Evolutionary conservation across 1,140 invertebrate genomes (phyloP), one percentile per base, ranked within the genome.

Genomic region (Atta texana): DNA sequence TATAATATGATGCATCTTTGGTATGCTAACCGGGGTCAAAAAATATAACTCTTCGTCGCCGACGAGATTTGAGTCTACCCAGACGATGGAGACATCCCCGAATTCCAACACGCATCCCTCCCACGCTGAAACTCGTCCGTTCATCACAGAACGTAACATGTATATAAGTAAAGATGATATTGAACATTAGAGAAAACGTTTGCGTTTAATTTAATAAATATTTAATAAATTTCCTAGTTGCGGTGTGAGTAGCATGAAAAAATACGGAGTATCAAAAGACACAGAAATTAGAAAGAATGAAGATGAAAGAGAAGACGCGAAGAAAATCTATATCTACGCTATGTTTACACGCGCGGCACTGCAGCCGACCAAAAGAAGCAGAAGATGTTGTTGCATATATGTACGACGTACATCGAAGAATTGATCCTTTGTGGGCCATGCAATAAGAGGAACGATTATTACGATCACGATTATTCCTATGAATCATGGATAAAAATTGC

Each of bases 11-110:
- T 92, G 89, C 91, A 87, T 90, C 92, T 94, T 94, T 93, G 91
- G 91, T 94, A 94, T 94, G 94, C 90, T 94, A 95, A 94, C 93
- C 74, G 91, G 91, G 94, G 93, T 95, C 93, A 94, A 93, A 94
- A 94, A 94, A 94, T 94, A 93, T 93, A 92, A 92, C 87, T 92
- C 90, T 90, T 86, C 63, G 86, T 69, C 74, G 81, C 18, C 76
- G 86, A 55, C 59, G 77, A 90, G 89, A 91, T 90, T 91, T 87
- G 81, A 85, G 86, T 82, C 81, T 78, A 80, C 49, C 80, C 28
- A 18, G 51, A 44, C 72, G 88, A 90, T 90, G 89, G 89, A 90
- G 88, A 90, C 88, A 89, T 90, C 86, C 86, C 88, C 86, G 61
- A 87, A 90, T 89, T 87, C 77, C 87, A 80, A 39, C 71, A 85